Evolutionary conservation across 2,113 vertebrate species (phyloP).

Genomic region (Crotalus tigris): DNA sequence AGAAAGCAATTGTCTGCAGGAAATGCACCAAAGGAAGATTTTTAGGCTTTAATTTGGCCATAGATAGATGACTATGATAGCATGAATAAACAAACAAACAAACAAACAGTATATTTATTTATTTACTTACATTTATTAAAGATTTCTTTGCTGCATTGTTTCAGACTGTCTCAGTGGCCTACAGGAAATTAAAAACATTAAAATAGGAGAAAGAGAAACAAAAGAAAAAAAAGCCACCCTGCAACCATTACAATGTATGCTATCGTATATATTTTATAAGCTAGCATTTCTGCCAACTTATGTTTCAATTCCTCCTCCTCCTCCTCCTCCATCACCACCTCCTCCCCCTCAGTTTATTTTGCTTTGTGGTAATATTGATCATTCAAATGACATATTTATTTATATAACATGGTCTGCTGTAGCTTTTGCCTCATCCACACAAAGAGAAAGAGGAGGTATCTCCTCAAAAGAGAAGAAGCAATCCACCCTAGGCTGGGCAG

Average conservation of each 20-base stretch:
- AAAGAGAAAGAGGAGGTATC: not conserved
- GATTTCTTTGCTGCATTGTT: not conserved
- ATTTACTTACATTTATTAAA: not conserved
- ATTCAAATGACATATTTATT: not conserved
- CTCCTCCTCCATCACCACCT: not conserved
- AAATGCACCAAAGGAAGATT: not conserved
- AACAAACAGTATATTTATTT: not conserved
- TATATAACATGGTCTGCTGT: not conserved
- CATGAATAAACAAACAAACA: not conserved
- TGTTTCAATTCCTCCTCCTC: not conserved
- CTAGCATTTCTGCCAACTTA: not conserved
- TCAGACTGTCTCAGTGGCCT: not conserved
- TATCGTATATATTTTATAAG: not conserved
- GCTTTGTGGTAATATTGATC: not conserved
- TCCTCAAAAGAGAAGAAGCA: not conserved
- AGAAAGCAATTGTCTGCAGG: conserved; percentile 1
- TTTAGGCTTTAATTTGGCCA: not conserved
- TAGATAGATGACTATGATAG: not conserved
- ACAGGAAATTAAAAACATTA: not conserved
- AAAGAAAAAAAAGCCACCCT: not conserved
- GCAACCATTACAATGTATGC: not conserved
- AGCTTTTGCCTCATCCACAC: not conserved
- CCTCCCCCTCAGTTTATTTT: not conserved
- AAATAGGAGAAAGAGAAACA: not conserved
- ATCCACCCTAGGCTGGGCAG: not conserved